Conservation (phyloP, 2,888 invertebrate species). For the Ethmia dodecea region DNA sequence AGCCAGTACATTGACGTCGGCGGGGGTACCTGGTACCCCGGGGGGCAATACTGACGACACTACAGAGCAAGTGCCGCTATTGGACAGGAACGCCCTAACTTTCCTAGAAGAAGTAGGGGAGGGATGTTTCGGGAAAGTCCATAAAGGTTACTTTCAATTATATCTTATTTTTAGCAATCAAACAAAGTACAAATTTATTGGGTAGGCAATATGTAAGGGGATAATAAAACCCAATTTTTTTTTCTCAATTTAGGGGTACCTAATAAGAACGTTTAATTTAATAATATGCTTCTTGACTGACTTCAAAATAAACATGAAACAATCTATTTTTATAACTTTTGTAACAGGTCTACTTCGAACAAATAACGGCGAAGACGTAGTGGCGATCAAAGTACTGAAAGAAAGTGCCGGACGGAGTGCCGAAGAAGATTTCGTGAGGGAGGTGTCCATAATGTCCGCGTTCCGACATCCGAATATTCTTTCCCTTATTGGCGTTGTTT, state of each 20-base stretch:
- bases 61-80: constrained; percentile 74
- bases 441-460: constrained; percentile 91
- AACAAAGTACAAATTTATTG: too few species aligned
- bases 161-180: not conserved
- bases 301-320: not conserved
- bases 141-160: constrained; percentile 82
- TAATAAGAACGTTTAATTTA: too few species aligned
- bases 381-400: constrained; percentile 89
- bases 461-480: constrained; percentile 89
- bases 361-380: constrained; percentile 57
- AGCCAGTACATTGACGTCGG: constrained; percentile 39
- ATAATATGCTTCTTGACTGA: not conserved
- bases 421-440: constrained; percentile 88
- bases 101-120: constrained; percentile 89
- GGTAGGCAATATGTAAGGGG: too few species aligned
- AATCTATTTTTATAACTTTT: constrained; percentile 6
- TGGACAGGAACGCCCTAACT: constrained; percentile 81
- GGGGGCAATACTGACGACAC: constrained; percentile 37
- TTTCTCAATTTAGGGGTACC: too few species aligned
- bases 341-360: constrained; percentile 51
- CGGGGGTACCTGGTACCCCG: constrained; percentile 21
- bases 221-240: too few species aligned
- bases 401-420: constrained; percentile 86
- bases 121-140: constrained; percentile 93
- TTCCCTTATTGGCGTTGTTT: constrained; percentile 86